Conservation (phyloP, 2,113 vertebrate genomes). For the Serinus canaria region DNA sequence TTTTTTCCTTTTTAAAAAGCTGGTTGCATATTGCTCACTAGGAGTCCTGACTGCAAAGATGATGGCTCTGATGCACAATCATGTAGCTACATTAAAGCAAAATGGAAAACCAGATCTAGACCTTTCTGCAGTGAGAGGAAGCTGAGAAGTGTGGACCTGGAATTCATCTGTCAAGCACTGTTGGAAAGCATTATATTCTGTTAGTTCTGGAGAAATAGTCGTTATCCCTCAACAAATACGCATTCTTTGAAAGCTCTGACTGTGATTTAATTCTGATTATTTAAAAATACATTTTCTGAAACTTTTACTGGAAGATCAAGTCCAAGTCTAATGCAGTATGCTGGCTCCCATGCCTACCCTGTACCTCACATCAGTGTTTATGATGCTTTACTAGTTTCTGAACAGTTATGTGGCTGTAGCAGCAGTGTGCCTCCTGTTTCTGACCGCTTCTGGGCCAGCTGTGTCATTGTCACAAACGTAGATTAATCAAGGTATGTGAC, state of each 20-base stretch:
- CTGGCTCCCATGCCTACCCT: background rate
- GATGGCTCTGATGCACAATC: background rate
- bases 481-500: background rate
- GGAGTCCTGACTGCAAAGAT: background rate
- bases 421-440: background rate
- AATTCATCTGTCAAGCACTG: background rate
- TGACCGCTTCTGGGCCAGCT: background rate
- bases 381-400: background rate
- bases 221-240: background rate
- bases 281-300: background rate
- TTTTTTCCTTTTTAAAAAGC: background rate
- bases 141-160: background rate
- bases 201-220: background rate
- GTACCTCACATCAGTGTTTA: background rate
- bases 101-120: background rate
- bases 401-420: background rate
- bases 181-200: background rate
- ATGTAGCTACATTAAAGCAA: background rate
- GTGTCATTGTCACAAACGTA: background rate
- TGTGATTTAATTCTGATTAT: background rate
- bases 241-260: background rate
- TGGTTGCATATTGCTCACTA: background rate
- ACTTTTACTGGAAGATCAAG: background rate
- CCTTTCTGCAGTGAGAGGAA: background rate
- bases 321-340: background rate